Evolutionary conservation across 2,113 vertebrate species (phyloP), one percentile per base, ranked within the genome.

Genomic region (Nettapus auritus): DNA sequence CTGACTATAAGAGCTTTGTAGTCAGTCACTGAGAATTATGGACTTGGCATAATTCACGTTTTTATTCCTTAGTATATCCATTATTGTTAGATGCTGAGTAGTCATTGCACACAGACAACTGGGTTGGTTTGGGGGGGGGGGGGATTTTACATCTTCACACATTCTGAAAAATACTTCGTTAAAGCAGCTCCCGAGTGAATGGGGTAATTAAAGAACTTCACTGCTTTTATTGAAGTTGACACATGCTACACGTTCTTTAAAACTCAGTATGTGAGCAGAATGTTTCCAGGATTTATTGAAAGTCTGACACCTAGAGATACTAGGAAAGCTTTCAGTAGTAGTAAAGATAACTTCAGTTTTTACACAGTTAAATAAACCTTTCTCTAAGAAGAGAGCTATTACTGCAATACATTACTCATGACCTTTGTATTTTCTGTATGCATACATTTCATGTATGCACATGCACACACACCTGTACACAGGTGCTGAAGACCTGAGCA

Each of bases 221-320:
- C 63, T 7, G 18, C 64, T 92, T 94, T 96, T 88, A 95, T 97
- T 94, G 94, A 86, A 95, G 92, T 53, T 97, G 90, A 93, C 96
- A 95, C 34, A 15, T 80, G 75, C 90, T 90, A 81, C 78, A 85
- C 20, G 18, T 88, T 92, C 78, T 36, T 85, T 81, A 95, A 92
- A 92, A 92, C 67, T 67, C 70, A 67, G 56, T 82, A 67, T 95
- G 92, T 88, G 95, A 96, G 90, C 55, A 75, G 95, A 96, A 94
- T 86, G 69, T 78, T 94, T 81, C 86, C 55, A 75, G 66, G 82
- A 84, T 95, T 94, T 95, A 94, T 83, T 88, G 71, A 89, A 85
- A 85, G 73, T 55, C 85, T 67, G 88, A 42, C 46, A 42, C 64
- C 53, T 77, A 88, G 82, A 76, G 93, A 90, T 94, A 91, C 56